Evolutionary conservation across 2,113 vertebrate genomes (phyloP), one percentile per base, ranked within the genome.

Genomic region (Haemorhous mexicanus): DNA sequence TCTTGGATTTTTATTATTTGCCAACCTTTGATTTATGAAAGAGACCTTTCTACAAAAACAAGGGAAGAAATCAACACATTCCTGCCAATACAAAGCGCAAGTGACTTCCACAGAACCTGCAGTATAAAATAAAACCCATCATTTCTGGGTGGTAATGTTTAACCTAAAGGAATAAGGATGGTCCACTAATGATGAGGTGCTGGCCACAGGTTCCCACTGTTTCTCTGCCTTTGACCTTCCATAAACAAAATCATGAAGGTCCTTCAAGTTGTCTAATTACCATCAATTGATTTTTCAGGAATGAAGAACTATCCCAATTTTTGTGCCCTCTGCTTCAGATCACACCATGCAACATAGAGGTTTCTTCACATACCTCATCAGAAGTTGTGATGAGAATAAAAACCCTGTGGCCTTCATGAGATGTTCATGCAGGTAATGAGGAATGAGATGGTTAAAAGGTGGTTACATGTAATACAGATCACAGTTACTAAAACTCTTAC

Each of bases 1-100:
- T 77, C 88, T 86, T 62, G 43, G 35, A 6, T 50, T 89, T 84
- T 87, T 90, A 59, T 81, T 74, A 80, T 88, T 92, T 89, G 92
- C 93, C 91, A 96, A 23, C 64, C 79, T 93, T 67, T 88, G 83
- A 93, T 89, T 93, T 95, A 89, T 86, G 80, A 80, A 90, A 90
- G 76, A 39, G 76, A 58, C 43, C 77, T 91, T 58, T 58, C 52
- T 46, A 68, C 32, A 87, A 91, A 86, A 94, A 30, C 62, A 83
- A 74, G 52, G 28, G 47, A 59, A 90, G 80, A 88, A 86, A 90
- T 39, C 70, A 90, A 55, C 50, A 74, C 22, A 44, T 70, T 83
- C 73, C 44, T 52, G 72, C 80, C 87, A 86, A 63, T 21, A 74
- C 47, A 47, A 90, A 89, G n/a, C 11, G 58, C 35, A 62, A 93